Conservation (phyloP, 2,888 invertebrate genomes). For the Agriopis leucophaearia region DNA sequence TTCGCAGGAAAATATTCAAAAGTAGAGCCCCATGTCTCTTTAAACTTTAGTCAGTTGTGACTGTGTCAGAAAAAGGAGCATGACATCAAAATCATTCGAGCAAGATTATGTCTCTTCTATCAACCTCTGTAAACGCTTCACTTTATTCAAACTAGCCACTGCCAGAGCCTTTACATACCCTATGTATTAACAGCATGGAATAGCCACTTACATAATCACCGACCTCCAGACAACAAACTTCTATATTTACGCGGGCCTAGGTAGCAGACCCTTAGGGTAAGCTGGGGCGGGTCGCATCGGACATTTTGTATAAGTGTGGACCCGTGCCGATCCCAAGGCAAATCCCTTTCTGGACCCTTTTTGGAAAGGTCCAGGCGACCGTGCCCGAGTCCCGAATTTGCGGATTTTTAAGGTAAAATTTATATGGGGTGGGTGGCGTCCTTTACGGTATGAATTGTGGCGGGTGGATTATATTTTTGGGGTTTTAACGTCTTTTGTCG, state of each 20-base stretch:
- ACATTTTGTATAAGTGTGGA: conserved; percentile 86
- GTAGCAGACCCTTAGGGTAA: conserved; percentile 71
- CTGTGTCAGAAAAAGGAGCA: neutral
- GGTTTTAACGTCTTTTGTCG: conserved; percentile 45
- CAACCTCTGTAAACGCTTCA: neutral
- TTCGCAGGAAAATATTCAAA: no score
- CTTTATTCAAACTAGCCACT: neutral
- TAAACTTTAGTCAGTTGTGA: no score
- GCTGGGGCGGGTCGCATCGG: conserved; percentile 75
- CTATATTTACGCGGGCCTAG: conserved; percentile 80
- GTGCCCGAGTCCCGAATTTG: conserved; percentile 83
- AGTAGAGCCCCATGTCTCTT: no score
- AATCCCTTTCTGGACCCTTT: conserved; percentile 85
- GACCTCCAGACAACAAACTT: conserved; percentile 75
- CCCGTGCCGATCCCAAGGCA: conserved; percentile 80
- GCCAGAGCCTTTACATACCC: conserved; percentile 6
- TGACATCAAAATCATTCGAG: neutral
- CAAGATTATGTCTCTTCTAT: neutral
- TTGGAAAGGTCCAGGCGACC: conserved; percentile 78
- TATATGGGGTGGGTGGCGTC: conserved; percentile 71
- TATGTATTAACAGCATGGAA: conserved; percentile 27
- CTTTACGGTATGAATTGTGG: conserved; percentile 51
- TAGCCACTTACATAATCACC: conserved; percentile 65
- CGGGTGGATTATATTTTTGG: conserved; percentile 49
- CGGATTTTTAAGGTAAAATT: conserved; percentile 87